Conservation (phyloP, 2,113 vertebrate species). For the Datnioides undecimradiatus region DNA sequence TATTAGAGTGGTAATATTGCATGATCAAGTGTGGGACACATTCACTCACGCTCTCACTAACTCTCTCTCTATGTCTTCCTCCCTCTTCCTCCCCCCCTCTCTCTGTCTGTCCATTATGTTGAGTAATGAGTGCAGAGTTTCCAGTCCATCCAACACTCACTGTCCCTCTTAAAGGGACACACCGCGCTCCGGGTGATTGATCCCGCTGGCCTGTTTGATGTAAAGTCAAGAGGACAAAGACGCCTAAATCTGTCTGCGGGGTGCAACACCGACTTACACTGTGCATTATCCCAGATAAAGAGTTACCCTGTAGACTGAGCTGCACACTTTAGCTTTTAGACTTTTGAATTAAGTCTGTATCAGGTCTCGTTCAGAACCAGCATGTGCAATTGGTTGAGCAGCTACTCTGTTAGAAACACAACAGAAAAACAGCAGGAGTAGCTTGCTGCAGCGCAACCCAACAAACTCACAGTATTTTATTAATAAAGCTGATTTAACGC, state of each 20-base stretch:
- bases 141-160: slow-evolving; percentile 47
- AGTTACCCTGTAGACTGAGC: no score
- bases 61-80: slow-evolving; percentile 34
- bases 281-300: neutral
- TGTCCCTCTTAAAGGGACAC: slow-evolving; percentile 54
- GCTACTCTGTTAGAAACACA: no score
- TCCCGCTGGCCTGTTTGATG: neutral
- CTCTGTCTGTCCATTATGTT: slow-evolving; percentile 71
- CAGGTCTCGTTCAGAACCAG: neutral
- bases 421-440: no score
- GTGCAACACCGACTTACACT: neutral
- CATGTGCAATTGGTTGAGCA: no score
- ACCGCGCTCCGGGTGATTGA: neutral
- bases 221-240: slow-evolving; percentile 3
- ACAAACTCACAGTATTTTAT: no score
- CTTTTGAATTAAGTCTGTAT: neutral
- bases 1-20: slow-evolving; percentile 81
- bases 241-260: neutral
- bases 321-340: neutral
- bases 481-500: no score
- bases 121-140: slow-evolving; percentile 71
- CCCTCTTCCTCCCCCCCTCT: slow-evolving; percentile 12
- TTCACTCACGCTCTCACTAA: slow-evolving; percentile 58
- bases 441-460: no score
- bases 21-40: slow-evolving; percentile 75